These are phyloP conservation scores for Myripristis murdjan DNA, from an alignment of 2,797 vertebrate species.

Conservation along the genomic window DNA sequence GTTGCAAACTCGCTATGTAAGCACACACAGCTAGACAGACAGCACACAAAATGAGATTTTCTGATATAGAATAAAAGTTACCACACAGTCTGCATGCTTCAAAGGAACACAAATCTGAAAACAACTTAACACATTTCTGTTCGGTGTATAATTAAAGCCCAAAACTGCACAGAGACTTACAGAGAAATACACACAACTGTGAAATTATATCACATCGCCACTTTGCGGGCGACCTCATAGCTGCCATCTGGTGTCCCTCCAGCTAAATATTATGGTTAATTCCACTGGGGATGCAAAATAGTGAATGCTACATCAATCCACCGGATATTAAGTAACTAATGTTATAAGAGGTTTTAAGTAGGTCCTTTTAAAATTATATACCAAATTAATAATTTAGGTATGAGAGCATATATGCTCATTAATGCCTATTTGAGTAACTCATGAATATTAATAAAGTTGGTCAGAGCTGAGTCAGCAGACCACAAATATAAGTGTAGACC, in stretches of 20 bases:
- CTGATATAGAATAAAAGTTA: neutral
- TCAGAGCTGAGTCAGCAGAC: conserved; percentile 23
- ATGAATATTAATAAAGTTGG: conserved; percentile 48
- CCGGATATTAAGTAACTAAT: neutral
- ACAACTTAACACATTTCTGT: too few relatives aligned
- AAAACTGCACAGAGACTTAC: too few relatives aligned
- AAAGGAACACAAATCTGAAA: neutral
- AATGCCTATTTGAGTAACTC: conserved; percentile 31
- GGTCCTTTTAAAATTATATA: conserved; percentile 32
- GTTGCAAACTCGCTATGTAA: conserved; percentile 7
- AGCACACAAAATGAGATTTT: neutral
- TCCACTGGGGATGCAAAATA: neutral
- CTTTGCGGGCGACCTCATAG: too few relatives aligned
- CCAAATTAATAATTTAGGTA: conserved; percentile 22
- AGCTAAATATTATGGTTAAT: neutral
- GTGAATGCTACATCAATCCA: neutral
- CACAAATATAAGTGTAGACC: conserved; percentile 24
- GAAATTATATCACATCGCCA: neutral
- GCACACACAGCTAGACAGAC: conserved; percentile 28
- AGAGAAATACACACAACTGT: neutral
- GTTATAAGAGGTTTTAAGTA: conserved; percentile 1
- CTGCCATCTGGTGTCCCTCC: neutral
- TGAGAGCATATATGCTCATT: conserved; percentile 20
- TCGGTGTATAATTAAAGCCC: neutral
- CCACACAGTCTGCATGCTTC: neutral